These are phyloP conservation scores for Synchiropus splendidus DNA, from an alignment of 2,113 vertebrate species.

Conservation along the genomic window DNA sequence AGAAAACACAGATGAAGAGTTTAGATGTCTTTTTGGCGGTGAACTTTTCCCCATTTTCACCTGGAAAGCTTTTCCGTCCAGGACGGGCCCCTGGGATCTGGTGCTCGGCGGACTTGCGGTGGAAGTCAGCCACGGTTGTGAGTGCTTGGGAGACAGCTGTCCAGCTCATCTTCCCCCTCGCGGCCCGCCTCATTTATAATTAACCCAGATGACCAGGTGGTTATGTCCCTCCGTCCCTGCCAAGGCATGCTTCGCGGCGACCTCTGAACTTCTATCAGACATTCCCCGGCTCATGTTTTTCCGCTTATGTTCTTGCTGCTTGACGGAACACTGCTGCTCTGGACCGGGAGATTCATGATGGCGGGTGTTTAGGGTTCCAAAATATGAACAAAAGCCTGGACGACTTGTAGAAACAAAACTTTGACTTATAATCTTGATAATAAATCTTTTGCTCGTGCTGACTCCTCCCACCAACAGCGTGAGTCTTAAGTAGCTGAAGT, in stretches of 20 bases:
- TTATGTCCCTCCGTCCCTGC: constrained; percentile 65
- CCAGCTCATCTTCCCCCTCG: constrained; percentile 63
- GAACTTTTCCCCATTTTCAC: constrained; percentile 68
- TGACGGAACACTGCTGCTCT: constrained; percentile 17
- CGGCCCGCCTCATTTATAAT: constrained; percentile 65
- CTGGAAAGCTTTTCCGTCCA: constrained; percentile 56
- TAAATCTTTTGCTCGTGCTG: constrained; percentile 31
- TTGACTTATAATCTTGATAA: too few species aligned
- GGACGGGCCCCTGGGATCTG: constrained; percentile 48
- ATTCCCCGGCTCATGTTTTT: constrained; percentile 58
- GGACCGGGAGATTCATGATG: constrained; percentile 7
- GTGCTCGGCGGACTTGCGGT: constrained; percentile 45
- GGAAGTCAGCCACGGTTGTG: constrained; percentile 47
- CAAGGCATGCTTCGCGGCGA: constrained; percentile 60
- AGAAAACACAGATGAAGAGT: constrained; percentile 14
- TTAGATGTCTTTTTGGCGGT: constrained; percentile 32
- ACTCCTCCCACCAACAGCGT: constrained; percentile 11
- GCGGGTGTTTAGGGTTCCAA: too few species aligned
- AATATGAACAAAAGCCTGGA: too few species aligned
- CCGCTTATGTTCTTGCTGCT: constrained; percentile 34
- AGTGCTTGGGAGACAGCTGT: constrained; percentile 60
- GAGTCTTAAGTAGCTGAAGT: too few species aligned
- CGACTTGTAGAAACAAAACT: too few species aligned
- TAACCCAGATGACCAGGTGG: constrained; percentile 69
- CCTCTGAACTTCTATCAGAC: constrained; percentile 61